Conservation (phyloP, 2,888 invertebrate species). For the Chromoteleia sp. region DNA sequence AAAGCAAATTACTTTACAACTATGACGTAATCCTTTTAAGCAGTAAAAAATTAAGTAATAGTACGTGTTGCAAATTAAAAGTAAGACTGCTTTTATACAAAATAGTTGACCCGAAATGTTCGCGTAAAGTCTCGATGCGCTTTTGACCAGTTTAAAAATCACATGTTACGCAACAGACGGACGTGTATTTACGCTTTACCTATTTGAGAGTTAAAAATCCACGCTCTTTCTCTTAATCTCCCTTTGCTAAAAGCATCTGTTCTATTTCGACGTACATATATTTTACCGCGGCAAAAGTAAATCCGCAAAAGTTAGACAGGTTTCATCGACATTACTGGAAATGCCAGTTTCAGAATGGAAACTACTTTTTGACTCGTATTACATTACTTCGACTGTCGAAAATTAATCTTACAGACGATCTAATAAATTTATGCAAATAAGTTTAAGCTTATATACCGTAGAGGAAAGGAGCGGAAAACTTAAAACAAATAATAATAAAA, state of each 20-base stretch:
- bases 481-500: too few relatives aligned
- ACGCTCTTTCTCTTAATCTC: conserved; percentile 36
- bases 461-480: too few relatives aligned
- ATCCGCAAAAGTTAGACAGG: conserved; percentile 56
- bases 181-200: conserved; percentile 11
- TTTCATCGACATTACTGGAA: conserved; percentile 51
- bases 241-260: conserved; percentile 40
- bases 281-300: conserved; percentile 47
- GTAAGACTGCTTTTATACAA: not conserved
- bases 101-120: conserved; percentile 8
- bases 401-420: conserved; percentile 22
- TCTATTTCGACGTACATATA: conserved; percentile 40
- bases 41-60: too few relatives aligned
- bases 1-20: too few relatives aligned
- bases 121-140: not conserved
- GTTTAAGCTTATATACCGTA: too few relatives aligned
- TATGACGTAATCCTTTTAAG: too few relatives aligned
- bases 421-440: conserved; percentile 2
- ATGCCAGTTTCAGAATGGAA: conserved; percentile 37
- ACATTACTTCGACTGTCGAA: conserved; percentile 15
- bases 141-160: conserved; percentile 6
- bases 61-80: not conserved
- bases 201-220: conserved; percentile 39
- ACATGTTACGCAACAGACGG: conserved; percentile 4
- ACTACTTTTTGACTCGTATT: conserved; percentile 45